Evolutionary conservation across 92 coral and sea anemone genomes (phyloP), one percentile per base, ranked within the genome.

Genomic region (Epizoanthus stellaris): DNA sequence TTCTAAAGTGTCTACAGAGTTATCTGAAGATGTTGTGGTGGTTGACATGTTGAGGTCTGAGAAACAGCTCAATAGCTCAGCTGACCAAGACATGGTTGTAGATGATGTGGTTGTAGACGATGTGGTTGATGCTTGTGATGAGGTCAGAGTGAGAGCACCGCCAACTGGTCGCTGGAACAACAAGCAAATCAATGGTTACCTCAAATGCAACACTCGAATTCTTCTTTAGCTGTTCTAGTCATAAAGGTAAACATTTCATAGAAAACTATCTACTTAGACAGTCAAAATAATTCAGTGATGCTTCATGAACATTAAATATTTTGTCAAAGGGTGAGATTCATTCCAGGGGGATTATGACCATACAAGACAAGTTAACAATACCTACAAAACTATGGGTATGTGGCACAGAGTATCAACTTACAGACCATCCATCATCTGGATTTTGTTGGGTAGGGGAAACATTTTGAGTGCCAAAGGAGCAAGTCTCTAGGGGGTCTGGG

Each of bases 1-100:
- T 77, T 86, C 81, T 75, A 71, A 3, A 80, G 88, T 60, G 63
- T 67, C 79, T 34, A 45, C 21, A 16, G 91, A 53, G 69, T 82
- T 85, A 23, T 84, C 57, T 25, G 92, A 61, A 54, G 69, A 76
- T 30, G 82, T 56, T 36, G 66, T 47, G 34, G 80, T 9, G 39
- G 82, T 77, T 21, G 81, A 11, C 65, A 89, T 80, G 65, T 82
- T 71, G 56, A 94, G 85, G 85, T 91, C 98, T 21, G 93, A 85
- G 69, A 94, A 68, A 85, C 92, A 90, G 76, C 95, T 87, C 10
- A 94, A 83, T 19, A 94, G 95, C 74, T 94, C 98, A 23, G 94
- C 93, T 43, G 98, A 94, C 81, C 92, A 94, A 3, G 98, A 91
- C 85, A 91, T 65, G 9, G 77, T 87, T 40, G 85, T 15, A 64